Evolutionary conservation across 2,113 vertebrate species (phyloP).

Genomic region (Odontophorus gujanensis): DNA sequence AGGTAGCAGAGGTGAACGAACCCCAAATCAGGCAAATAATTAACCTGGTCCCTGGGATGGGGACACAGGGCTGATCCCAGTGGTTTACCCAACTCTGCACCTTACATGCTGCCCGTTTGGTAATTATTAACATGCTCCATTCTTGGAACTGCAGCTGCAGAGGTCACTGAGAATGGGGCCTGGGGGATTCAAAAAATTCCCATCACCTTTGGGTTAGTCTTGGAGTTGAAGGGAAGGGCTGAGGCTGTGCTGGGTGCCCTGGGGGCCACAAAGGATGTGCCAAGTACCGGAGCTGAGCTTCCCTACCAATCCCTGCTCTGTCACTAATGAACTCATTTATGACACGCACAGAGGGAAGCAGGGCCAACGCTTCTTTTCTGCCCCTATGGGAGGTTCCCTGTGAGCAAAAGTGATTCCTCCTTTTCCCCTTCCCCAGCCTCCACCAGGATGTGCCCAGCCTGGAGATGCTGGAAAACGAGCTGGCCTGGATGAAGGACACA

Average conservation of each 20-base stretch:
- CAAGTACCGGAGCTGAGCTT: background rate
- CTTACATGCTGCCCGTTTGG: background rate
- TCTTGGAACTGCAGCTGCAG: background rate
- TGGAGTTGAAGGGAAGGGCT: background rate
- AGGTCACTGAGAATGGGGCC: background rate
- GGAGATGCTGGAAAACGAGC: conserved; percentile 87
- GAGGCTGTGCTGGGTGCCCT: background rate
- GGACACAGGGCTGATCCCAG: background rate
- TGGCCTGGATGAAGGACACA: conserved; percentile 92
- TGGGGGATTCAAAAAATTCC: background rate
- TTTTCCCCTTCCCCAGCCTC: conserved; percentile 76
- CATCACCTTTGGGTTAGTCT: accelerated
- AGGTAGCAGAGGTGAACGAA: conserved; percentile 17
- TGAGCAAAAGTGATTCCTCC: background rate
- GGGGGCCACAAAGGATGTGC: background rate
- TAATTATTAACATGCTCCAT: conserved; percentile 45
- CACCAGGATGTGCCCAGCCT: conserved; percentile 87
- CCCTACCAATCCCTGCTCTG: accelerated
- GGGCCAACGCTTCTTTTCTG: background rate
- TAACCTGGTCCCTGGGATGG: conserved; percentile 4
- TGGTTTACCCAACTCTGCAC: background rate
- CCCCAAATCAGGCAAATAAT: background rate
- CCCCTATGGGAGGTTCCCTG: accelerated
- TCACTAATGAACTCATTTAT: accelerated
- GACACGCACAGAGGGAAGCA: accelerated